These are phyloP conservation scores for Ochropleura leucogaster DNA, from an alignment of 2,888 invertebrate genomes.

Conservation along the genomic window DNA sequence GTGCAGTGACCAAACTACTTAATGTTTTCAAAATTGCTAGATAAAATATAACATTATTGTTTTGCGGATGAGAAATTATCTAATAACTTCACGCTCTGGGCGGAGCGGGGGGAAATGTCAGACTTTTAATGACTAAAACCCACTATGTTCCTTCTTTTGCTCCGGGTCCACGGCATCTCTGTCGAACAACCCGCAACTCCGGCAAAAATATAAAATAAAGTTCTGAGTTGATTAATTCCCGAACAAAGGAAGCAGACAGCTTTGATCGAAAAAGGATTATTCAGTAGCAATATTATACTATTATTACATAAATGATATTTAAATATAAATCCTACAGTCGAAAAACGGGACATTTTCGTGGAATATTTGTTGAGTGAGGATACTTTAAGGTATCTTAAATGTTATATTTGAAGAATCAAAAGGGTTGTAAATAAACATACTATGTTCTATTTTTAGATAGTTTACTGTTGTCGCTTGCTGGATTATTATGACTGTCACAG, in stretches of 20 bases:
- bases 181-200: no score
- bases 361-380: neutral
- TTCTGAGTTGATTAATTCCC: conserved; percentile 2
- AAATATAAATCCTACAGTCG: neutral
- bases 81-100: no score
- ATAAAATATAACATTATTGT: no score
- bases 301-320: conserved; percentile 7
- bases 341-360: neutral
- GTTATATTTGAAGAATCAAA: neutral
- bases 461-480: neutral
- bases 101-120: no score
- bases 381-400: neutral
- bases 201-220: conserved; percentile 4
- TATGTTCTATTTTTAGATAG: neutral
- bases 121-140: no score
- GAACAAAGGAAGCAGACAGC: conserved; percentile 19
- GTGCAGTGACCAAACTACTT: no score
- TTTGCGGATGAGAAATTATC: no score
- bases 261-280: conserved; percentile 13
- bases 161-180: no score
- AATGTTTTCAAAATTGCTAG: no score
- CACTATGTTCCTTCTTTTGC: no score
- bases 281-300: conserved; percentile 7
- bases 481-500: neutral
- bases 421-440: neutral